Evolutionary conservation across 1,140 invertebrate genomes (phyloP).

Genomic region (Drepana arcuata): DNA sequence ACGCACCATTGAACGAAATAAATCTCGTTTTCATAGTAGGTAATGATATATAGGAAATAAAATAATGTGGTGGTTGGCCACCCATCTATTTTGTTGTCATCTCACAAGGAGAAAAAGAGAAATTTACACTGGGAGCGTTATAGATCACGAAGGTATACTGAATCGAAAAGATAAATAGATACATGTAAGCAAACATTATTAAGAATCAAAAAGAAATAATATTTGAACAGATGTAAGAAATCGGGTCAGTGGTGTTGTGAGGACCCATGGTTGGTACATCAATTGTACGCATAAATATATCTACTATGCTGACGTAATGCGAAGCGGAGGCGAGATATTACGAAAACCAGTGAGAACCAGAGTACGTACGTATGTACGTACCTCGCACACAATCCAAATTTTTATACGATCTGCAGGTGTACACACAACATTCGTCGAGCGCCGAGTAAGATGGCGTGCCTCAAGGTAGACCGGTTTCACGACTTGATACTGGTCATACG

Average conservation of each 20-base stretch:
- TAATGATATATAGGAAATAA: slow-evolving; percentile 16
- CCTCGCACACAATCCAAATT: slow-evolving; percentile 20
- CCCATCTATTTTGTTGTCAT: no score
- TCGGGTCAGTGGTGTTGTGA: slow-evolving; percentile 59
- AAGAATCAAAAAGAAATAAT: slow-evolving; percentile 27
- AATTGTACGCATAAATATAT: slow-evolving; percentile 49
- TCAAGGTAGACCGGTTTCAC: slow-evolving; percentile 39
- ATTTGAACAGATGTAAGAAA: slow-evolving; percentile 45
- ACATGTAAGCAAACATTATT: no score
- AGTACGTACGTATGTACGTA: slow-evolving; percentile 14
- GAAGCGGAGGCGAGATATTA: slow-evolving; percentile 33
- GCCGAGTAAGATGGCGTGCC: slow-evolving; percentile 17
- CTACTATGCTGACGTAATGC: slow-evolving; percentile 43
- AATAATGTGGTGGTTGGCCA: no score
- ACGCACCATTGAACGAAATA: slow-evolving; percentile 21
- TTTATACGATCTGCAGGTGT: slow-evolving; percentile 23
- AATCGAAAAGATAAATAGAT: no score
- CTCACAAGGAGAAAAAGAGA: no score
- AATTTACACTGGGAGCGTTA: no score
- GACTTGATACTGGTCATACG: slow-evolving; percentile 19
- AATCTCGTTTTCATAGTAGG: slow-evolving; percentile 12
- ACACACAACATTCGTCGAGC: slow-evolving; percentile 21
- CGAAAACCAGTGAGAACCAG: slow-evolving; percentile 27
- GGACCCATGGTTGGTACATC: slow-evolving; percentile 39
- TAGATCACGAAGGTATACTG: no score